Evolutionary conservation across 2,113 vertebrate species (phyloP).

Genomic region (Pluvialis apricaria): DNA sequence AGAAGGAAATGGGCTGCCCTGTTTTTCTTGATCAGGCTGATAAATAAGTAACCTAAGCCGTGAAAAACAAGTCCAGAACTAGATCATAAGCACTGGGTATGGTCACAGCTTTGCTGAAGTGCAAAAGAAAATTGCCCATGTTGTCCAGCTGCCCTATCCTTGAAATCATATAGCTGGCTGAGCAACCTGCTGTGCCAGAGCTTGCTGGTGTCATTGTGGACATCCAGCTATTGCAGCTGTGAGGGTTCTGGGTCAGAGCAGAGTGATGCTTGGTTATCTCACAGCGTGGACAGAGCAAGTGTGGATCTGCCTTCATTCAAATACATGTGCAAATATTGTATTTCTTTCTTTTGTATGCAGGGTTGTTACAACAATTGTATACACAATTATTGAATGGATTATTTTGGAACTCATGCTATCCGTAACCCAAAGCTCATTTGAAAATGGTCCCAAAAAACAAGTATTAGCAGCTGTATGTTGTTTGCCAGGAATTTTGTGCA

Average conservation of each 20-base stretch:
- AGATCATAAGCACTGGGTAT: background rate
- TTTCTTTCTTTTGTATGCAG: background rate
- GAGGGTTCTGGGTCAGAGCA: background rate
- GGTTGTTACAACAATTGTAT: background rate
- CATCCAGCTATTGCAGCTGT: background rate
- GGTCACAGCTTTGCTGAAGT: background rate
- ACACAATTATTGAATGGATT: background rate
- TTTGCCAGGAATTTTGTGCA: background rate
- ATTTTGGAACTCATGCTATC: background rate
- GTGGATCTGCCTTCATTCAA: background rate
- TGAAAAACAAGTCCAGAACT: background rate
- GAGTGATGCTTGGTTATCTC: background rate
- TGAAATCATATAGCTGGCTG: background rate
- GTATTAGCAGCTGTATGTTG: background rate
- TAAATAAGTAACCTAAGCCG: background rate
- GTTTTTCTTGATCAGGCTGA: background rate
- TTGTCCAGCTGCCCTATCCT: background rate
- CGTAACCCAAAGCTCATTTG: background rate
- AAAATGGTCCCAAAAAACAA: background rate
- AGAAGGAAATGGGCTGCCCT: background rate
- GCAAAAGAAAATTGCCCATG: background rate
- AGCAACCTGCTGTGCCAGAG: background rate
- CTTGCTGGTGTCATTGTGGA: background rate
- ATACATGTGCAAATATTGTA: background rate
- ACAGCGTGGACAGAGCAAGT: background rate